A percentile compares a stretch with the other conserved stretches of the same genome.
Evolutionary conservation across 2,888 invertebrate species (phyloP).

Genomic region (Lamellibrachia satsuma): DNA sequence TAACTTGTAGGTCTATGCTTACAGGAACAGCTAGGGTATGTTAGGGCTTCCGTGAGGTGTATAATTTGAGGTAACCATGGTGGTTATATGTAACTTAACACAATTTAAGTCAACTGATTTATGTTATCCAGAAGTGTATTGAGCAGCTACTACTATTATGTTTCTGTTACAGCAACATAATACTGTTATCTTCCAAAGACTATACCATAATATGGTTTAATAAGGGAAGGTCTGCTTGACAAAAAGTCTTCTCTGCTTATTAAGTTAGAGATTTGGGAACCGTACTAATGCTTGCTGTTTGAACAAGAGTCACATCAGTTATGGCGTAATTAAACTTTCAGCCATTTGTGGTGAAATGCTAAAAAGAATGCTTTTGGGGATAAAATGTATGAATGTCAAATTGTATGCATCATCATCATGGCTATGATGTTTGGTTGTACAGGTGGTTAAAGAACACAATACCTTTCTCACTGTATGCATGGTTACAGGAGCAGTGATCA

Average conservation of each 20-base stretch:
- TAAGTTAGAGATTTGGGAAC: neutral
- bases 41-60: too few species aligned
- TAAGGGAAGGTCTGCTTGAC: neutral
- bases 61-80: neutral
- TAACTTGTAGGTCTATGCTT: too few species aligned
- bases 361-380: neutral
- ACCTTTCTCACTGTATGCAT: neutral
- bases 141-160: neutral
- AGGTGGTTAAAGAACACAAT: neutral
- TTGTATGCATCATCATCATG: neutral
- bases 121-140: neutral
- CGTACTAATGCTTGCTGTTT: neutral
- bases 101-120: neutral
- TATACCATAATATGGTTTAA: neutral
- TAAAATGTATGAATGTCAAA: neutral
- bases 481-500: slow-evolving; percentile 45
- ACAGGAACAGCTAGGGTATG: too few species aligned
- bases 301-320: neutral
- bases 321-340: neutral
- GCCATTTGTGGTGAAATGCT: neutral
- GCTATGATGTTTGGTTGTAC: neutral
- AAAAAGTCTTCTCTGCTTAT: neutral
- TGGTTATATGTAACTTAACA: neutral
- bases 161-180: neutral
- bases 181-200: neutral